A percentile compares a stretch with the other conserved stretches of the same genome.
Evolutionary conservation across 53 echinoderm and acorn worm species (phyloP).

Genomic region (Temnopleurus reevesii): DNA sequence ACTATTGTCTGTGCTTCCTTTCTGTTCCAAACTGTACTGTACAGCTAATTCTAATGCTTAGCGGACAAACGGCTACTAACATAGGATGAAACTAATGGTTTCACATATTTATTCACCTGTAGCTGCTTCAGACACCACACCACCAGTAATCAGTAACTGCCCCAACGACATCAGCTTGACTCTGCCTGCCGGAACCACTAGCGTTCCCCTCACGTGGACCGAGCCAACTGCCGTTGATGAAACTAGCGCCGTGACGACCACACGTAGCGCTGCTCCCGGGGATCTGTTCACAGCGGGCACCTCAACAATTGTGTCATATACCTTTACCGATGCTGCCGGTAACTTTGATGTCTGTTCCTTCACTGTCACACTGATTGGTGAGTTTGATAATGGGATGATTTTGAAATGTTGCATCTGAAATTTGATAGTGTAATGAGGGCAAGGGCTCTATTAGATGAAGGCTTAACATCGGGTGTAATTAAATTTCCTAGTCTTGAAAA

Average conservation of each 20-base stretch:
- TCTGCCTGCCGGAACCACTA: slow-evolving; percentile 3
- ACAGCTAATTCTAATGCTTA: too few relatives aligned
- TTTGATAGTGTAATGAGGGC: too few relatives aligned
- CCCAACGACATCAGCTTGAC: slow-evolving; percentile 46
- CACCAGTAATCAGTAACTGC: slow-evolving; percentile 56
- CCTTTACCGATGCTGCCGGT: slow-evolving; percentile 45
- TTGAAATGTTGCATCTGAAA: too few relatives aligned
- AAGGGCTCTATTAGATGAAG: too few relatives aligned
- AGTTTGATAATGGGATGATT: too few relatives aligned
- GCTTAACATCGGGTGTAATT: too few relatives aligned
- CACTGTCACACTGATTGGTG: slow-evolving; percentile 41
- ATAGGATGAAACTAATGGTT: too few relatives aligned
- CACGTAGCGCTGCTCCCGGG: neutral
- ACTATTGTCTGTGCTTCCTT: too few relatives aligned
- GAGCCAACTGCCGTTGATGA: slow-evolving; percentile 49
- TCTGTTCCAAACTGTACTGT: too few relatives aligned
- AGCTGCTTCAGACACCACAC: neutral
- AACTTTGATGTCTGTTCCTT: slow-evolving; percentile 49
- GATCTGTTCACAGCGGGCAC: neutral
- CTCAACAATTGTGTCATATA: slow-evolving; percentile 17
- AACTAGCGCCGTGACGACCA: slow-evolving; percentile 25
- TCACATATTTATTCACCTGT: too few relatives aligned
- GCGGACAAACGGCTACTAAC: too few relatives aligned
- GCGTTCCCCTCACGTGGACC: slow-evolving; percentile 31
- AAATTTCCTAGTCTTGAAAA: too few relatives aligned